Percentiles rank a stretch among this genome's conserved stretches.
phyloP scores from a whole-genome alignment of 2,888 invertebrate genomes.

The Lithophane socia region DNA sequence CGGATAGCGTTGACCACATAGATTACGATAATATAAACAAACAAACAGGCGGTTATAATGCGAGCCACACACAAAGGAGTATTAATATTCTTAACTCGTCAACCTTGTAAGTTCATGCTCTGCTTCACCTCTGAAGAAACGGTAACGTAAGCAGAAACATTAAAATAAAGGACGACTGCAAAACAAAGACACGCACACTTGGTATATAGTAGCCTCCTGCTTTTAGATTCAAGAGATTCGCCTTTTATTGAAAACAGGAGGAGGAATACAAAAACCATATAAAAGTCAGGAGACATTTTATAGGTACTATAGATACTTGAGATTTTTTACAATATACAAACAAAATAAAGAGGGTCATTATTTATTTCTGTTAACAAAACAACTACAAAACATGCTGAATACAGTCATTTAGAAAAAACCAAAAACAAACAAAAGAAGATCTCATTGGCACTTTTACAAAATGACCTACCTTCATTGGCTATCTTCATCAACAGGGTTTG shows the following conservation, averaged over 20 bases:
- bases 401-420: background rate
- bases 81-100: slow-evolving; percentile 73
- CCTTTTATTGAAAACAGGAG: slow-evolving; percentile 4
- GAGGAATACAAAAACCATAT: background rate
- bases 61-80: slow-evolving; percentile 71
- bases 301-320: no score
- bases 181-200: slow-evolving; percentile 5
- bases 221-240: background rate
- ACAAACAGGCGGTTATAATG: slow-evolving; percentile 57
- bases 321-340: background rate
- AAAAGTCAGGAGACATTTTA: background rate
- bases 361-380: background rate
- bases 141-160: slow-evolving; percentile 48
- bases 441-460: background rate
- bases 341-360: background rate
- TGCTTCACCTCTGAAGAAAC: slow-evolving; percentile 70
- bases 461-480: background rate
- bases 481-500: background rate
- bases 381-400: background rate
- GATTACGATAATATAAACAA: slow-evolving; percentile 59
- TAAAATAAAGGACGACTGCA: slow-evolving; percentile 43
- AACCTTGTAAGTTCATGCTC: slow-evolving; percentile 76
- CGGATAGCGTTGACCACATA: slow-evolving; percentile 26
- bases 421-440: background rate
- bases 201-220: background rate